Evolutionary conservation across 2,797 vertebrate species (phyloP), one percentile per base, ranked within the genome.

Genomic region (Hoplostethus mediterraneus): DNA sequence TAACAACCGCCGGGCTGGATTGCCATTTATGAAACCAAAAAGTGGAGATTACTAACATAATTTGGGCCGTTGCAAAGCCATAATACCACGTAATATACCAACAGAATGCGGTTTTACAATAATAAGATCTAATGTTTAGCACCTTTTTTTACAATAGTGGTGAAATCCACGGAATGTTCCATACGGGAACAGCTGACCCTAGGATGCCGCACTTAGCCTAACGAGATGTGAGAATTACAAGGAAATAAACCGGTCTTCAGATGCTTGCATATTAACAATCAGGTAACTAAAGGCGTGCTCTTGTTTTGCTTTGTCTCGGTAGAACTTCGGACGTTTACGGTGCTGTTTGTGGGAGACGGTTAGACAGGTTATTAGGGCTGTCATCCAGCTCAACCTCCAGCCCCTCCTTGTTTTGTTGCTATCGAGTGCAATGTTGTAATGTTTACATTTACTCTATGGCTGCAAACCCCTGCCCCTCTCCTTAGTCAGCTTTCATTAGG

Each of bases 151-250:
- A 63, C 77, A 73, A 67, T 80, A 90, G 89, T 95, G 94, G 94
- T 95, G 90, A 92, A 93, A 92, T 73, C 94, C 93, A 92, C 90
- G 94, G 93, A 95, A 92, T 92, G 94, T 93, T 93, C 94, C 93
- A 94, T 89, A 87, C 84, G 71, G 91, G 88, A 89, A 92, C 93
- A 91, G 93, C 91, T 92, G 92, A 92, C 91, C 88, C 80, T 77
- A 85, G 85, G 88, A 94, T 91, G 91, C 92, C 87, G 92, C 94
- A 92, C 92, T 92, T 91, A 93, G 89, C 83, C 91, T 90, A 80
- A 88, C 90, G 93, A 92, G 87, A 95, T 94, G 93, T 93, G 94
- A 93, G 85, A 89, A 85, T 90, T 90, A 80, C 83, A 77, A 85
- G 90, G 88, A 57, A 88, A 90, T 44, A 90, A 79, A 91, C 77